phyloP scores from a whole-genome alignment of 2,888 invertebrate genomes.

The Baronia brevicornis region DNA sequence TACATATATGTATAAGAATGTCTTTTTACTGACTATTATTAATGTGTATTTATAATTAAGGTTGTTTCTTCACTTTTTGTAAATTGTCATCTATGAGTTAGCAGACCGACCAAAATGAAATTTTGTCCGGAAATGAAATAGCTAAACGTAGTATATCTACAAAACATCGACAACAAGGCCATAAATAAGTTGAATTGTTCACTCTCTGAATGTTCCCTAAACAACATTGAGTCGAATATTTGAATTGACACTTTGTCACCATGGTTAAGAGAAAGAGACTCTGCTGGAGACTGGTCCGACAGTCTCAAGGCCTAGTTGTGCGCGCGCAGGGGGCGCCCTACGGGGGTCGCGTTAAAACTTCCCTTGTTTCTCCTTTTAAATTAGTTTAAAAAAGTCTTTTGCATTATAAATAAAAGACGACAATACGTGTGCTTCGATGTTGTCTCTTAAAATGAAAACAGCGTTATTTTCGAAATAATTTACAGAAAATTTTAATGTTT shows the following conservation, averaged over 20 bases:
- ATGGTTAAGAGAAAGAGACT: constrained; percentile 36
- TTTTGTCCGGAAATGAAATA: constrained; percentile 59
- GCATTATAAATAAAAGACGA: constrained; percentile 23
- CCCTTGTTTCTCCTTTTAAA: constrained; percentile 22
- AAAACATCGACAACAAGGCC: constrained; percentile 55
- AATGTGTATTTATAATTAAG: no score
- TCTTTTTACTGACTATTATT: no score
- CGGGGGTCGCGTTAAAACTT: constrained; percentile 21
- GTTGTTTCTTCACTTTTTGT: no score
- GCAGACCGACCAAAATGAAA: neutral
- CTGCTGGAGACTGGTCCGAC: constrained; percentile 38
- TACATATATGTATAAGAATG: no score
- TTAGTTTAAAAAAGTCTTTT: constrained; percentile 20
- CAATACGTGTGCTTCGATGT: constrained; percentile 16
- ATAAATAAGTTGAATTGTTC: constrained; percentile 66
- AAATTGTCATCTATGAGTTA: no score
- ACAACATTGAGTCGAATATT: constrained; percentile 69
- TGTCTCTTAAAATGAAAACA: constrained; percentile 5
- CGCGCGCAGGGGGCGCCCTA: constrained; percentile 31
- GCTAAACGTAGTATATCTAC: constrained; percentile 46
- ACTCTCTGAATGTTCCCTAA: constrained; percentile 60
- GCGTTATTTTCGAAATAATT: no score
- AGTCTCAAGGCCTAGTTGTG: constrained; percentile 34
- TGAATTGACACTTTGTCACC: constrained; percentile 69
- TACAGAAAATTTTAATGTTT: no score